A percentile compares a stretch with the other conserved stretches of the same genome.
Evolutionary conservation across 2,888 invertebrate species (phyloP).

Genomic region (Macroteleia sp.): DNA sequence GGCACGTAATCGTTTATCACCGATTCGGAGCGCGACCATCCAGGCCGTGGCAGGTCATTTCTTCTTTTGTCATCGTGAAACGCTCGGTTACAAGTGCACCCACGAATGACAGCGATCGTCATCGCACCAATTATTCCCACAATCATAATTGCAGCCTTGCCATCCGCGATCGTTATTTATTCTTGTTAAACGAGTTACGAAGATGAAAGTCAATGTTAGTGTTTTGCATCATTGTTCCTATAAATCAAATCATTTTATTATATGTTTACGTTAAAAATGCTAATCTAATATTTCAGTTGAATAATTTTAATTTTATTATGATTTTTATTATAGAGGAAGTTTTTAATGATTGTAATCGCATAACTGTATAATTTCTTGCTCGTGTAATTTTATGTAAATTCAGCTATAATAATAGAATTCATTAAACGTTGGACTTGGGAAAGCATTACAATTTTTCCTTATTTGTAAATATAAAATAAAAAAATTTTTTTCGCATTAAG

Average conservation of each 20-base stretch:
- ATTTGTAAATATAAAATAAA: too few relatives aligned
- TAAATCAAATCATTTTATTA: background rate
- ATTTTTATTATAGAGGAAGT: too few relatives aligned
- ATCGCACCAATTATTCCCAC: constrained; percentile 35
- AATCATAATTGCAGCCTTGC: constrained; percentile 34
- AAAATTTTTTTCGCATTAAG: too few relatives aligned
- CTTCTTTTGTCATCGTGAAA: constrained; percentile 45
- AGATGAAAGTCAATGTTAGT: constrained; percentile 44
- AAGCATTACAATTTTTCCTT: too few relatives aligned
- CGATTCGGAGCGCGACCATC: constrained; percentile 57
- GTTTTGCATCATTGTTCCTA: constrained; percentile 8
- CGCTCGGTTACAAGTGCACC: constrained; percentile 48
- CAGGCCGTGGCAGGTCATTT: constrained; percentile 51
- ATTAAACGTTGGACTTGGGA: too few relatives aligned
- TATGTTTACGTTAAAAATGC: background rate
- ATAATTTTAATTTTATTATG: too few relatives aligned
- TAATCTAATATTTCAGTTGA: too few relatives aligned
- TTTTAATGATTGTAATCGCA: too few relatives aligned
- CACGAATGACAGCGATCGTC: constrained; percentile 45
- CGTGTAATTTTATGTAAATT: too few relatives aligned
- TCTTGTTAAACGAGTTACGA: background rate
- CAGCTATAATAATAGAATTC: too few relatives aligned
- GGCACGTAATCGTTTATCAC: constrained; percentile 51
- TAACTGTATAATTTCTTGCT: too few relatives aligned
- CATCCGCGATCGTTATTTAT: constrained; percentile 14